phyloP scores from a whole-genome alignment of 1,140 invertebrate species.

The Trichonephila clavipes region DNA sequence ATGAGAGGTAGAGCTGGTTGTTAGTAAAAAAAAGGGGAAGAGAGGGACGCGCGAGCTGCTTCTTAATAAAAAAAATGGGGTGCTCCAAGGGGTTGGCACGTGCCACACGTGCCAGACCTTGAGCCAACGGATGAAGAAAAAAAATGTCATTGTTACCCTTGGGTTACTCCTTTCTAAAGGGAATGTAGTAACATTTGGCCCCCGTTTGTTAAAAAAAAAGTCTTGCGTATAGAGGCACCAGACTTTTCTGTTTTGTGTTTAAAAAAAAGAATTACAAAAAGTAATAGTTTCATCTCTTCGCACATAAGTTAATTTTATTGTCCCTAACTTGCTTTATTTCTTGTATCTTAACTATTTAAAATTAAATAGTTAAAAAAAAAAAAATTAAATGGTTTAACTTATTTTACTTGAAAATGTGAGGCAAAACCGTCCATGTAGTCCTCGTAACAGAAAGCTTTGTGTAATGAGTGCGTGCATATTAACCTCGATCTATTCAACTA shows the following conservation, averaged over 20 bases:
- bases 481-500: no score
- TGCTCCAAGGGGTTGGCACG: slow-evolving; percentile 10
- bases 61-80: neutral
- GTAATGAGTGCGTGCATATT: no score
- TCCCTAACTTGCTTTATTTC: no score
- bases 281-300: neutral
- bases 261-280: neutral
- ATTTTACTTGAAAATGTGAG: no score
- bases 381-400: no score
- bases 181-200: neutral
- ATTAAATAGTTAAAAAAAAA: no score
- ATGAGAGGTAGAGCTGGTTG: neutral
- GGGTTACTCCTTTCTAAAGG: neutral
- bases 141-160: slow-evolving; percentile 25
- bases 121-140: slow-evolving; percentile 51
- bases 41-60: no score
- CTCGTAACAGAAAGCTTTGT: no score
- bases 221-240: neutral
- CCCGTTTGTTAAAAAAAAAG: neutral
- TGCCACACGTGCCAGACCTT: slow-evolving; percentile 66
- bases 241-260: neutral
- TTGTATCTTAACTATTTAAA: no score
- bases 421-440: no score
- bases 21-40: neutral
- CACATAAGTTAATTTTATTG: neutral